A percentile compares a stretch with the other conserved stretches of the same genome.
phyloP scores from a whole-genome alignment of 2,888 invertebrate genomes.

The Thecophora atra region DNA sequence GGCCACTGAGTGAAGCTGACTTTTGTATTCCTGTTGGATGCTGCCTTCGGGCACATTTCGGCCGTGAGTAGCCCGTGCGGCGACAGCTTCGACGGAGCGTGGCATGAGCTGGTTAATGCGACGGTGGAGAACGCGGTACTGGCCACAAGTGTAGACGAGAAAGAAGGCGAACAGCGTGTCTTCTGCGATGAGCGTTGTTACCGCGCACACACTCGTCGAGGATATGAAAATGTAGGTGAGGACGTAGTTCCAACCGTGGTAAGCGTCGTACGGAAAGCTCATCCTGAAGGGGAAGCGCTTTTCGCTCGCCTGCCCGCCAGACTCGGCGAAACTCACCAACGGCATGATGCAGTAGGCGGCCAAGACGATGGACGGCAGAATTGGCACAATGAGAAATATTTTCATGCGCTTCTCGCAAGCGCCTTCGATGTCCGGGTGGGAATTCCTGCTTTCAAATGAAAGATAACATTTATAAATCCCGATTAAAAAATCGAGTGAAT shows the following conservation, averaged over 20 bases:
- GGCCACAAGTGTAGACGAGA: slow-evolving; percentile 62
- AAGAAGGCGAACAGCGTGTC: slow-evolving; percentile 65
- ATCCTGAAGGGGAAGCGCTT: slow-evolving; percentile 66
- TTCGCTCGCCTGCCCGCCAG: slow-evolving; percentile 37
- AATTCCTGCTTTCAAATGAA: slow-evolving; percentile 44
- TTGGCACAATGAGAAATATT: slow-evolving; percentile 59
- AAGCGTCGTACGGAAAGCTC: slow-evolving; percentile 61
- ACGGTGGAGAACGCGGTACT: slow-evolving; percentile 59
- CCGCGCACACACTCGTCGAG: slow-evolving; percentile 62
- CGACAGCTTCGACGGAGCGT: slow-evolving; percentile 42
- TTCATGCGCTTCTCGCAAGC: slow-evolving; percentile 56
- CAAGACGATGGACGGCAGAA: slow-evolving; percentile 58
- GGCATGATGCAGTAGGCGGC: slow-evolving; percentile 63
- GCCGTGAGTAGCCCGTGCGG: slow-evolving; percentile 19
- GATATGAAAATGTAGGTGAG: slow-evolving; percentile 62
- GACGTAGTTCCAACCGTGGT: slow-evolving; percentile 55
- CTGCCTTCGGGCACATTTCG: background rate
- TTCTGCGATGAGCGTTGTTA: slow-evolving; percentile 64
- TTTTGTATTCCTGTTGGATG: slow-evolving; percentile 46
- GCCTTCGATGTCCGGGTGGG: slow-evolving; percentile 49
- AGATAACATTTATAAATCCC: background rate
- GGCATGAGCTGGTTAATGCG: slow-evolving; percentile 53
- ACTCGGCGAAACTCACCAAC: slow-evolving; percentile 53
- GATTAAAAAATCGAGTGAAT: background rate
- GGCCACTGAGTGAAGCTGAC: slow-evolving; percentile 52